Conservation (phyloP, 2,888 invertebrate species). For the Leptopilina myrica region DNA sequence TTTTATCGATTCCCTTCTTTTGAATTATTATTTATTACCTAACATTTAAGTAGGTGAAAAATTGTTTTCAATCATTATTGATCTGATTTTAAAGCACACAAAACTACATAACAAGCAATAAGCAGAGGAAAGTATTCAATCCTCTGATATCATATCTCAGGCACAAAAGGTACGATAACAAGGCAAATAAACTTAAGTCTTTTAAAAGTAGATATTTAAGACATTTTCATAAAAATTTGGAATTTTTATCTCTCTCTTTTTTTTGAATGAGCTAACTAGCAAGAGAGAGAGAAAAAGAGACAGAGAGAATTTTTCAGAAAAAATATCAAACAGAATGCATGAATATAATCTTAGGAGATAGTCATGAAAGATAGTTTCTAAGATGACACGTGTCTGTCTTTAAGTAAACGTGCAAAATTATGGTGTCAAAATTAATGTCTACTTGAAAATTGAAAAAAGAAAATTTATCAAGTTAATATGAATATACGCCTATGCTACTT, state of each 20-base stretch:
- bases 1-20: neutral
- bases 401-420: no score
- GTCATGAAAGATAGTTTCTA: no score
- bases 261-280: no score
- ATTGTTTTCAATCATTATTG: constrained; percentile 31
- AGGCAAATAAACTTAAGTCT: neutral
- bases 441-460: neutral
- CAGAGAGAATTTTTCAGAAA: no score
- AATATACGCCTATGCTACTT: constrained; percentile 26
- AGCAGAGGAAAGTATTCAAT: constrained; percentile 4
- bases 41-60: constrained; percentile 14
- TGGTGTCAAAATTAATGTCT: no score
- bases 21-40: neutral
- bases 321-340: no score
- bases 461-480: neutral
- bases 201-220: neutral
- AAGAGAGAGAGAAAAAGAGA: no score
- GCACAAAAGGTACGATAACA: constrained; percentile 19
- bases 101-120: neutral
- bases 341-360: no score
- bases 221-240: neutral
- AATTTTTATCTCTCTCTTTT: neutral
- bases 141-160: constrained; percentile 25
- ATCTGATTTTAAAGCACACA: neutral
- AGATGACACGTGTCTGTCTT: no score